Percentiles rank a stretch among this genome's conserved stretches.
Conservation (phyloP, 1,140 invertebrate genomes). For the Philotrypesis tridentata region DNA sequence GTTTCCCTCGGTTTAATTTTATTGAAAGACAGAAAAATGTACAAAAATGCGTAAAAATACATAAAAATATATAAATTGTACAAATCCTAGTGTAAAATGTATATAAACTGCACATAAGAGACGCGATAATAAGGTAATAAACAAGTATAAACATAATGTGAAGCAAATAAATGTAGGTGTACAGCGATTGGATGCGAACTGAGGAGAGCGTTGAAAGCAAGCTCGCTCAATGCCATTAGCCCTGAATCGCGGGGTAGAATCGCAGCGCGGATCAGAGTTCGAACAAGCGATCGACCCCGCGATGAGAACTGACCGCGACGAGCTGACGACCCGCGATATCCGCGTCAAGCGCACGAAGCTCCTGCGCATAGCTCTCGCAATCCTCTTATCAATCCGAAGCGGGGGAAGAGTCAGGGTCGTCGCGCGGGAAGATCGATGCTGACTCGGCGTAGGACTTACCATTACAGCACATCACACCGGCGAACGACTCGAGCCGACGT, state of each 20-base stretch:
- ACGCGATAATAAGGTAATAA: too few relatives aligned
- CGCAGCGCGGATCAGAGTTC: neutral
- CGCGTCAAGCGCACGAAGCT: neutral
- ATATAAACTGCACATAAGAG: too few relatives aligned
- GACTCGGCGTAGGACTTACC: conserved; percentile 58
- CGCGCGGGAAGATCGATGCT: conserved; percentile 17
- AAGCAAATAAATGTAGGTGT: too few relatives aligned
- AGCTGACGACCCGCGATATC: neutral
- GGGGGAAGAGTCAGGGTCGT: neutral
- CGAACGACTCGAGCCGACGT: neutral
- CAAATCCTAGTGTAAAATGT: too few relatives aligned
- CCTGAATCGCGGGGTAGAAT: neutral
- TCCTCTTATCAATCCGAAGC: neutral
- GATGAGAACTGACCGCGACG: too few relatives aligned
- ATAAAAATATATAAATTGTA: too few relatives aligned
- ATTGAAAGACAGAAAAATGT: too few relatives aligned
- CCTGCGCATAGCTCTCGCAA: neutral
- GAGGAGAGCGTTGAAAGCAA: neutral
- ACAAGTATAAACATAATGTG: too few relatives aligned
- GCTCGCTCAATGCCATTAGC: too few relatives aligned
- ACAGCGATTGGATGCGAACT: too few relatives aligned
- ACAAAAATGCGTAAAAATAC: too few relatives aligned
- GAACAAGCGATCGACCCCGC: neutral
- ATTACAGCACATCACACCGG: conserved; percentile 67
- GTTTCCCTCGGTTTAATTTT: too few relatives aligned